Base-by-base conservation (phyloP, 2,888 invertebrate species). In the Parochlus steinenii region DNA sequence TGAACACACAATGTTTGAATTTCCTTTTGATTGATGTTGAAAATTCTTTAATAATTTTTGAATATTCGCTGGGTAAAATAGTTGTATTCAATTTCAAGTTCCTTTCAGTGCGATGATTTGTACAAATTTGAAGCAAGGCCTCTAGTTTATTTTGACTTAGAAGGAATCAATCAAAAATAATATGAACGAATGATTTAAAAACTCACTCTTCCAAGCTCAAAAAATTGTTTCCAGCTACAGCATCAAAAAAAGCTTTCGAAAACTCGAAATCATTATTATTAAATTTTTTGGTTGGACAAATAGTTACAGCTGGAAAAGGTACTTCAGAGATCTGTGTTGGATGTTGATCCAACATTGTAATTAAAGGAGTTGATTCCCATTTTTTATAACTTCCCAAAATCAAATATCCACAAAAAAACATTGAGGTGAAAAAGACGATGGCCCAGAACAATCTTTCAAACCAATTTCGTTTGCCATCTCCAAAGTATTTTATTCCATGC, bases 291-390 rank as follows among this genome's bases (percentile, higher is more conserved):
- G 56, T 56, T 10, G 55, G 52, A 33, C 56, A 56, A 16, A 56
- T 49, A 12, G 56, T 56, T 10, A 56, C 45, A 3, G 56, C 54
- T 18, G 56, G 56, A 38, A 56, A 56, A 2, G 56, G 56, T 38
- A 56, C 54, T 34, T 46, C 52, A 54, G 54, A 55, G 1, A 56
- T 51, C 3, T 55, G 54, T 6, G 76, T 78, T 0, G 77, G 71
- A 39, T 71, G 74, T 51, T 76, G 74, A 2, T 77, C 76, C 47
- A 79, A 79, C 48, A 74, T 77, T 10, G 78, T 76, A 45, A 78
- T 74, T 1, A 78, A 75, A 1, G 77, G 77, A 46, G 69, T 73
- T 42, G 67, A 65, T 39, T 69, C 66, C 76, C 77, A 78, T 52
- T 77, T 78, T 43, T 65, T 62, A 65, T 71, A 77, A 5, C 74